A percentile compares a stretch with the other conserved stretches of the same genome.
Evolutionary conservation across 1,140 invertebrate genomes (phyloP).

Genomic region (Choristoneura fumiferana): DNA sequence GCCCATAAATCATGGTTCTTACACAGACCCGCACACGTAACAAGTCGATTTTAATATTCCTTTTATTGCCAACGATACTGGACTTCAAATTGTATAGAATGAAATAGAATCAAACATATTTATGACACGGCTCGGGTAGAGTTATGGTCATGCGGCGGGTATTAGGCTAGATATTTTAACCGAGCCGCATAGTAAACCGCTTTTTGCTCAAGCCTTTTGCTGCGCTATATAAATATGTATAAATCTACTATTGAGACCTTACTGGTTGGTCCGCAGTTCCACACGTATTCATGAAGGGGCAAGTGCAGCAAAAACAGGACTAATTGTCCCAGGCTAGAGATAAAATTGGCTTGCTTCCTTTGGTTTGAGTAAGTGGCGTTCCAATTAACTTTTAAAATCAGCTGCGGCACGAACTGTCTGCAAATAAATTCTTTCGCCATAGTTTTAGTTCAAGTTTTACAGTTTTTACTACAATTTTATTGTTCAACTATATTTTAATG

Average conservation of each 20-base stretch:
- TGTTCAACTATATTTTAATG: too few species aligned
- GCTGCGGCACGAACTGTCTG: constrained; percentile 2
- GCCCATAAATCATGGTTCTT: constrained; percentile 6
- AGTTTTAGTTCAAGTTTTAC: background rate
- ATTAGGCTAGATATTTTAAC: constrained; percentile 15
- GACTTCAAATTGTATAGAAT: constrained; percentile 19
- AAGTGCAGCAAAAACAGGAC: constrained; percentile 7
- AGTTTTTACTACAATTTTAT: background rate
- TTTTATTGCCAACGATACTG: constrained; percentile 37
- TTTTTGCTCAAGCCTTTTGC: constrained; percentile 4
- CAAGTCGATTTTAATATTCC: constrained; percentile 32
- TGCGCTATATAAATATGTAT: constrained; percentile 9
- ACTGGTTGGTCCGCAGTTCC: background rate
- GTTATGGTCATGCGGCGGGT: constrained; percentile 36
- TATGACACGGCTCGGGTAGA: constrained; percentile 24
- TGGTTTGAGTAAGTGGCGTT: constrained; percentile 2
- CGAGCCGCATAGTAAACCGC: constrained; percentile 12
- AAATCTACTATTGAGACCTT: background rate
- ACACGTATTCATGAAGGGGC: background rate
- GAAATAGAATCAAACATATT: constrained; percentile 19
- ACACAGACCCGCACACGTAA: constrained; percentile 22
- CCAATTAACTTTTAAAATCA: constrained; percentile 17
- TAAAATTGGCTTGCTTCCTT: constrained; percentile 7
- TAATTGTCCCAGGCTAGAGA: constrained; percentile 8
- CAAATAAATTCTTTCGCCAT: constrained; percentile 1